Conservation (phyloP, 2,888 invertebrate genomes). For the Oxyteleia sp. region DNA sequence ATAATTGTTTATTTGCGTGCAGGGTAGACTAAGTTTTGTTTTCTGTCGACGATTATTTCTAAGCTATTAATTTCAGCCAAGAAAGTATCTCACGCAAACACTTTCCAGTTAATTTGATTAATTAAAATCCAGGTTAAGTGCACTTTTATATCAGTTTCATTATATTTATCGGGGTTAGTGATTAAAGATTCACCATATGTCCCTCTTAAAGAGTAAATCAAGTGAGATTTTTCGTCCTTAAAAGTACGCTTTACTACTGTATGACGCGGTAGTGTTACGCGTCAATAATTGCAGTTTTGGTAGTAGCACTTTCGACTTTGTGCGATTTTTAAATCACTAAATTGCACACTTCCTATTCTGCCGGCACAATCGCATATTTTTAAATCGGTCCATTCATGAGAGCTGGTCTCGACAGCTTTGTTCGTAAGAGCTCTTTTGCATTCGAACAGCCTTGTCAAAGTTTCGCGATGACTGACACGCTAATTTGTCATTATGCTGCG, state of each 20-base stretch:
- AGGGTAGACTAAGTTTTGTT: not conserved
- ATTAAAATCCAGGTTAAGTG: slow-evolving; percentile 54
- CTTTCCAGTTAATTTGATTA: slow-evolving; percentile 50
- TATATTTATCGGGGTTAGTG: slow-evolving; percentile 32
- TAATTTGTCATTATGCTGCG: too few relatives aligned
- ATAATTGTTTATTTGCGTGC: too few relatives aligned
- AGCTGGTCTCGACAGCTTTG: not conserved
- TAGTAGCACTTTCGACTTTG: not conserved
- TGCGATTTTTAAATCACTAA: not conserved
- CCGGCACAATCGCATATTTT: not conserved
- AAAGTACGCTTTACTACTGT: not conserved
- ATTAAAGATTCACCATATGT: slow-evolving; percentile 11
- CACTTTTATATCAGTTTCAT: slow-evolving; percentile 36
- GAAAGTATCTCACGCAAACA: slow-evolving; percentile 55
- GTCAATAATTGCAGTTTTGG: slow-evolving; percentile 1
- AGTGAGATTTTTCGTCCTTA: not conserved
- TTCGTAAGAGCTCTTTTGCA: not conserved
- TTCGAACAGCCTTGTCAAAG: not conserved
- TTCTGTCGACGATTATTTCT: slow-evolving; percentile 3
- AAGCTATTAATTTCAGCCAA: slow-evolving; percentile 22
- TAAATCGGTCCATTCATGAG: not conserved
- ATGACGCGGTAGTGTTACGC: not conserved
- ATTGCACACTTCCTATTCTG: not conserved
- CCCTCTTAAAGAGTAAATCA: not conserved
- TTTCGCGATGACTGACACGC: not conserved